A percentile compares a stretch with the other conserved stretches of the same genome.
phyloP scores from a whole-genome alignment of 1,140 invertebrate genomes.

The Mactra quadrangularis region DNA sequence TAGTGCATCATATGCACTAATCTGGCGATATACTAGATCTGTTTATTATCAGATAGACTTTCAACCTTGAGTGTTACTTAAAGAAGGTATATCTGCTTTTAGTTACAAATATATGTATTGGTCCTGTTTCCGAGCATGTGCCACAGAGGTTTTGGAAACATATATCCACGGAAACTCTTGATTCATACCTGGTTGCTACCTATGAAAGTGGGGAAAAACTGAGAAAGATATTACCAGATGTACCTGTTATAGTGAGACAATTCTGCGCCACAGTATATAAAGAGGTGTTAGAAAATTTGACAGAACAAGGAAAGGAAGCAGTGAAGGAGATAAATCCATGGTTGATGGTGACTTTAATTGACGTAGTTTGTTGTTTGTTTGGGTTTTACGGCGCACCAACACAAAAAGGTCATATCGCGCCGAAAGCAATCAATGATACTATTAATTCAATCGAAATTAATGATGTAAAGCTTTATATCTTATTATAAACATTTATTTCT shows the following conservation, averaged over 20 bases:
- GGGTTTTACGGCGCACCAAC: too few relatives aligned
- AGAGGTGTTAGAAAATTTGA: slow-evolving; percentile 48
- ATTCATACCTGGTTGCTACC: slow-evolving; percentile 47
- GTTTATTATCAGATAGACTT: slow-evolving; percentile 53
- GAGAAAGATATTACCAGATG: slow-evolving; percentile 53
- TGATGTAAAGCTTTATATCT: too few relatives aligned
- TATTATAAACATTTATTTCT: too few relatives aligned
- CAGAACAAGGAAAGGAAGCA: slow-evolving; percentile 45
- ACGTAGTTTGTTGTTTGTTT: too few relatives aligned
- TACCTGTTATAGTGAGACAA: slow-evolving; percentile 51
- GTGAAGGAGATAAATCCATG: slow-evolving; percentile 45
- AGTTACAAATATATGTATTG: slow-evolving; percentile 45
- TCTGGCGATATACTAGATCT: too few relatives aligned
- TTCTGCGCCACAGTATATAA: slow-evolving; percentile 46
- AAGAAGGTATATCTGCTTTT: slow-evolving; percentile 45
- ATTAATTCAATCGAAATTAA: too few relatives aligned
- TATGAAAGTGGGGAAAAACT: slow-evolving; percentile 50
- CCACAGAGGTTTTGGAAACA: slow-evolving; percentile 49
- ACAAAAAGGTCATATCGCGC: too few relatives aligned
- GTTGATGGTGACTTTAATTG: slow-evolving; percentile 49
- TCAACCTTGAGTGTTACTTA: slow-evolving; percentile 49
- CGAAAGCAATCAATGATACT: too few relatives aligned
- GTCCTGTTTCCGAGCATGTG: slow-evolving; percentile 46
- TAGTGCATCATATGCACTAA: slow-evolving; percentile 37
- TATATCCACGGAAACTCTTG: slow-evolving; percentile 3